Percentiles rank a stretch among this genome's conserved stretches.
phyloP scores from a whole-genome alignment of 2,888 invertebrate species.

The Eupithecia subfuscata region DNA sequence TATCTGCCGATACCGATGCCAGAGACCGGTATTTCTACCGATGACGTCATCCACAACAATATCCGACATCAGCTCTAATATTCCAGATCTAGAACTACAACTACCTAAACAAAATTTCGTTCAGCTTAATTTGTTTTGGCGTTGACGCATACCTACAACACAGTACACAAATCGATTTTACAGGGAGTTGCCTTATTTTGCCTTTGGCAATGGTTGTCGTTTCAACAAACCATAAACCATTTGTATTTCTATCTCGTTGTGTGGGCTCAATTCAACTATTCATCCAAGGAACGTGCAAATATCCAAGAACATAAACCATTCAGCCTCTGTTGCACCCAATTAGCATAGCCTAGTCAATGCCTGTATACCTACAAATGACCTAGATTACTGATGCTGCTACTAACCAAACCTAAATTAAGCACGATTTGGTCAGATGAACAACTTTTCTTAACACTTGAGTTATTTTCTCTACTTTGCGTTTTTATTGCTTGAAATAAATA shows the following conservation, averaged over 20 bases:
- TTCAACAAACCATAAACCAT: not conserved
- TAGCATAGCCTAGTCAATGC: not conserved
- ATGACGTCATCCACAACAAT: no score
- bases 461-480: not conserved
- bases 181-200: not conserved
- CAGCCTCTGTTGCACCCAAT: conserved; percentile 9
- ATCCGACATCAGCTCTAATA: no score
- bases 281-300: not conserved
- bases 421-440: not conserved
- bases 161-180: not conserved
- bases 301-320: conserved; percentile 10
- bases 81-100: not conserved
- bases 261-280: not conserved
- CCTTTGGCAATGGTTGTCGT: not conserved
- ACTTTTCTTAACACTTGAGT: not conserved
- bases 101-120: not conserved
- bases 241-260: not conserved
- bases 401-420: not conserved
- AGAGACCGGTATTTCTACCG: no score
- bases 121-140: not conserved
- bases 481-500: not conserved
- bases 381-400: not conserved
- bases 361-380: conserved; percentile 1
- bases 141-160: not conserved
- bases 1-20: no score